These are phyloP conservation scores for Hyla sarda DNA, from an alignment of 2,113 vertebrate species.

Conservation along the genomic window DNA sequence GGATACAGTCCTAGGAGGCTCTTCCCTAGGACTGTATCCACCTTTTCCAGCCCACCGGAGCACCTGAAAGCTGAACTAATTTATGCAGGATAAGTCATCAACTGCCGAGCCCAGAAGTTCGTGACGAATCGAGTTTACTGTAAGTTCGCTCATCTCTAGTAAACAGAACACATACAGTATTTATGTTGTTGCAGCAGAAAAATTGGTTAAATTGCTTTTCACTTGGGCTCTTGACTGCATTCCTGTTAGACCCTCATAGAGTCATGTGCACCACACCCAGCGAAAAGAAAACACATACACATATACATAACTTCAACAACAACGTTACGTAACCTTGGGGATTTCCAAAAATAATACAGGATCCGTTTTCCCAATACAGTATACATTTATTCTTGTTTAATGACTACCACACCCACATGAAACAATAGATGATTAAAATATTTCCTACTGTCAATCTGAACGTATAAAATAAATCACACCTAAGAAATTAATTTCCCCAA, in stretches of 20 bases:
- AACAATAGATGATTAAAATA: slow-evolving; percentile 37
- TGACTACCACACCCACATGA: slow-evolving; percentile 32
- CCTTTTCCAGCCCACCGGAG: no score
- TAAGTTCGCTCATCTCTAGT: no score
- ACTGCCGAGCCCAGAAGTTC: no score
- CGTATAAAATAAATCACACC: slow-evolving; percentile 2
- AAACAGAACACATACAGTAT: neutral
- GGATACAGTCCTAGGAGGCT: no score
- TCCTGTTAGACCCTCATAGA: neutral
- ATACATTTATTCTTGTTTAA: neutral
- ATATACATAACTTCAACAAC: slow-evolving; percentile 16
- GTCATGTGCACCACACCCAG: slow-evolving; percentile 21
- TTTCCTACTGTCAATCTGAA: slow-evolving; percentile 9
- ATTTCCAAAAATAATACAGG: slow-evolving; percentile 43
- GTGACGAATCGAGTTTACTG: no score
- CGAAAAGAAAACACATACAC: slow-evolving; percentile 35
- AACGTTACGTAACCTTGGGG: slow-evolving; percentile 25
- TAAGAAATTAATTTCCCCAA: slow-evolving; percentile 3
- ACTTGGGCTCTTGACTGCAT: neutral
- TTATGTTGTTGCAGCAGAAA: neutral
- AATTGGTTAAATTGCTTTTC: neutral
- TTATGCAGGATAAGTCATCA: no score
- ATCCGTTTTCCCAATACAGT: slow-evolving; percentile 41
- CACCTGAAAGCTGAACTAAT: no score
- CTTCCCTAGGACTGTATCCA: no score